phyloP scores from a whole-genome alignment of 1,140 invertebrate species.

The Drosophila sproati region DNA sequence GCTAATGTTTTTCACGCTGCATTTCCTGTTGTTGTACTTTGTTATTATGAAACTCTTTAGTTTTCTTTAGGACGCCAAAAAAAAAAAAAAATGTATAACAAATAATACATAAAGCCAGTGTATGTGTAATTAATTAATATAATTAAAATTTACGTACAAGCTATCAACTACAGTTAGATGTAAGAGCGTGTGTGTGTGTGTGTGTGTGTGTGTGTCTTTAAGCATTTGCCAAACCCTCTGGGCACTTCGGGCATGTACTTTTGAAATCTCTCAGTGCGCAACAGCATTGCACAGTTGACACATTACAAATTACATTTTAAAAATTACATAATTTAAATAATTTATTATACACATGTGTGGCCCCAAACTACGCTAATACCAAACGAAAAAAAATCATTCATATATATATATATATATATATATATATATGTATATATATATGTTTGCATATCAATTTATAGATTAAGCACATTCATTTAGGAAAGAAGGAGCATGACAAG shows the following conservation, averaged over 20 bases:
- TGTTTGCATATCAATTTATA: background rate
- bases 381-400: slow-evolving; percentile 27
- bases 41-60: background rate
- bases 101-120: slow-evolving; percentile 50
- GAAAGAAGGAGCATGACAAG: slow-evolving; percentile 6
- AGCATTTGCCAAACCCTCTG: slow-evolving; percentile 26
- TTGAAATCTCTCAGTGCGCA: slow-evolving; percentile 42
- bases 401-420: slow-evolving; percentile 8
- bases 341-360: slow-evolving; percentile 44
- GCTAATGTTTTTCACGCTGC: slow-evolving; percentile 14
- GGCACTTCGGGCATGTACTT: slow-evolving; percentile 12
- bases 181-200: slow-evolving; percentile 25
- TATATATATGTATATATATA: background rate
- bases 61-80: slow-evolving; percentile 6
- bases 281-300: slow-evolving; percentile 43
- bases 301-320: slow-evolving; percentile 37
- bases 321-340: slow-evolving; percentile 49
- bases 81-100: slow-evolving; percentile 31
- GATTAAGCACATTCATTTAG: slow-evolving; percentile 27
- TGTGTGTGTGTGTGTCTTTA: slow-evolving; percentile 32
- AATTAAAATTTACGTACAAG: slow-evolving; percentile 75
- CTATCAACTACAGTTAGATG: slow-evolving; percentile 56
- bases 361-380: slow-evolving; percentile 29
- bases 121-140: slow-evolving; percentile 68
- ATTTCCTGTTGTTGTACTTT: slow-evolving; percentile 6